Evolutionary conservation across 2,113 vertebrate species (phyloP), one percentile per base, ranked within the genome.

Genomic region (Perca fluviatilis): DNA sequence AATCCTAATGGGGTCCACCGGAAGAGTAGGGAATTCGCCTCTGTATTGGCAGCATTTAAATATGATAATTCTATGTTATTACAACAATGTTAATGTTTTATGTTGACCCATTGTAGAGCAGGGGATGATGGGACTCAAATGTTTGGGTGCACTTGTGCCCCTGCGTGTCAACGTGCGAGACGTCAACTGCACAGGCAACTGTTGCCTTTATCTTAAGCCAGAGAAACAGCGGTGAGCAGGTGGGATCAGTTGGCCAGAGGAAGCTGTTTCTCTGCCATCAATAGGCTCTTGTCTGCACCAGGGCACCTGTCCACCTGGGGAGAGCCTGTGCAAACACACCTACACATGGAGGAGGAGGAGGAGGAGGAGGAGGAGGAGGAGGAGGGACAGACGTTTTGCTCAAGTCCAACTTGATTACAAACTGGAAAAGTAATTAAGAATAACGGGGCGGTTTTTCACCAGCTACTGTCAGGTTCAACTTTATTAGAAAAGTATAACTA

Each of bases 231-330:
- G 64, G 87, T 27, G 82, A 91, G 88, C 93, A 95, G 92, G 93
- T 95, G 92, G 85, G 86, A 84, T 84, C 90, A 85, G 83, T 85
- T 91, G 92, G 90, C 85, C 71, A 23, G 16, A 74, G 86, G 66
- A 83, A 88, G 75, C 64, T 56, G 86, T 65, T 86, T 77, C 81
- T 72, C 54, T 85, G 86, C 82, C 84, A 84, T 90, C 88, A 95
- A 86, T 88, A 70, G 74, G 74, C 83, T 88, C 86, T 93, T 93
- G 93, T 93, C 33, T 86, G 49, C 43, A 69, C 47, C 60, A 27
- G 56, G 80, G 79, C 91, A 93, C 86, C 90, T 94, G 92, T 93
- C 82, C 77, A 70, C 70, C 62, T 76, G 80, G 65, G 88, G 78
- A 70, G 50, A 71, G 85, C 51, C 77, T 79, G 69, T 27, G 13